Percentiles rank a stretch among this genome's conserved stretches.
phyloP scores from a whole-genome alignment of 1,140 invertebrate genomes.

The Brachionus rubens region DNA sequence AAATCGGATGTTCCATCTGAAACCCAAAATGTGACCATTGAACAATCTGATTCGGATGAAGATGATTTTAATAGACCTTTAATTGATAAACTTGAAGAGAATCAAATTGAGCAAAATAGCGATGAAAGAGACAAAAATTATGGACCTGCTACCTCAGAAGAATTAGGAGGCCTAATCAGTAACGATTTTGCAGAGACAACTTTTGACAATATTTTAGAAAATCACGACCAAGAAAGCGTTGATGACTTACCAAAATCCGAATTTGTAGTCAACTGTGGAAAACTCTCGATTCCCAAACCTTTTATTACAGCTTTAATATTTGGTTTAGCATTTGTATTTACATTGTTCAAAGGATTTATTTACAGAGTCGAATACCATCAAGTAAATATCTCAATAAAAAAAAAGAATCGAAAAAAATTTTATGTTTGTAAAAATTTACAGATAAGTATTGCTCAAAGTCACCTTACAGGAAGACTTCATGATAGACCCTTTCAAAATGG shows the following conservation, averaged over 20 bases:
- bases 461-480: neutral
- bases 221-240: neutral
- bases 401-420: neutral
- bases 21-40: neutral
- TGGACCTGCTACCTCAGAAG: neutral
- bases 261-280: no score
- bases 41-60: neutral
- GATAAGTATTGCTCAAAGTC: constrained; percentile 18
- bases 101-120: neutral
- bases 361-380: constrained; percentile 9
- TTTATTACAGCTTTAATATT: no score
- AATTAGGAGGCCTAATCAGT: neutral
- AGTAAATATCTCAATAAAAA: neutral
- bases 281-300: no score
- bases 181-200: neutral
- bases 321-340: no score
- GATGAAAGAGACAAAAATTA: neutral
- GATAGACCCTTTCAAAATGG: neutral
- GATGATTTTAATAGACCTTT: neutral
- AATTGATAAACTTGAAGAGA: neutral
- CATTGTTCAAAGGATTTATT: neutral
- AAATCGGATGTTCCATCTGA: neutral
- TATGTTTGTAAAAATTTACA: neutral
- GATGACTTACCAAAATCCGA: no score
- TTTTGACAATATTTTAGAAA: neutral